Percentiles rank a stretch among this genome's conserved stretches.
These are phyloP conservation scores for Octopus sinensis DNA, from an alignment of 1,140 invertebrate genomes.

Conservation along the genomic window DNA sequence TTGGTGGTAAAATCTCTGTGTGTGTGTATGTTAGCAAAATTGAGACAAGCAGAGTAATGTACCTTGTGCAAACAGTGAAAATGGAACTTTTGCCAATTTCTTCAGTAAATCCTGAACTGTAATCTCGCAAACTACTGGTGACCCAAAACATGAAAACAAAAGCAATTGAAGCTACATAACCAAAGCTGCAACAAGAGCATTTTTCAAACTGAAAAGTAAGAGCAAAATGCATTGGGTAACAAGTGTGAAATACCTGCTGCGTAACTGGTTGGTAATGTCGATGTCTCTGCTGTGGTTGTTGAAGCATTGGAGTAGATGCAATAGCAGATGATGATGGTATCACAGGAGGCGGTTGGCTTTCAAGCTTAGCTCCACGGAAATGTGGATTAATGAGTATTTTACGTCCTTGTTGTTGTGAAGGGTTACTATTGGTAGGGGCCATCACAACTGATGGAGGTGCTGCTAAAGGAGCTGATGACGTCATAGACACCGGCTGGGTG, in stretches of 20 bases:
- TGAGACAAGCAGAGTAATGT: no score
- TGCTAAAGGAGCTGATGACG: not conserved
- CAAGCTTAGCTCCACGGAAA: not conserved
- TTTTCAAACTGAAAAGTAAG: no score
- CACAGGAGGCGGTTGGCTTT: not conserved
- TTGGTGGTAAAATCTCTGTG: no score
- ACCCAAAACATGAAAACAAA: no score
- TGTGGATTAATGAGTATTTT: not conserved
- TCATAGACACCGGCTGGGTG: not conserved
- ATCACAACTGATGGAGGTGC: not conserved
- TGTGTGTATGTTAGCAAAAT: no score
- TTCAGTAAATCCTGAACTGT: no score
- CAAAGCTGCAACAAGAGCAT: no score
- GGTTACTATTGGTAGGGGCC: not conserved
- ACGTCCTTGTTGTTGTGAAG: not conserved
- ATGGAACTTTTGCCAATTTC: no score
- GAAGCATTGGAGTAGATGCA: not conserved
- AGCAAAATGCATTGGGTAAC: no score
- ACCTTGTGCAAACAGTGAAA: no score
- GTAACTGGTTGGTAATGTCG: constrained; percentile 1
- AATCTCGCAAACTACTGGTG: no score
- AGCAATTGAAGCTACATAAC: no score
- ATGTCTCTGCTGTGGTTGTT: not conserved
- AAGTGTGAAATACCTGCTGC: not conserved
- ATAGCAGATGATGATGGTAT: not conserved